phyloP scores from a whole-genome alignment of 1,140 invertebrate genomes.

The Tribolium madens region DNA sequence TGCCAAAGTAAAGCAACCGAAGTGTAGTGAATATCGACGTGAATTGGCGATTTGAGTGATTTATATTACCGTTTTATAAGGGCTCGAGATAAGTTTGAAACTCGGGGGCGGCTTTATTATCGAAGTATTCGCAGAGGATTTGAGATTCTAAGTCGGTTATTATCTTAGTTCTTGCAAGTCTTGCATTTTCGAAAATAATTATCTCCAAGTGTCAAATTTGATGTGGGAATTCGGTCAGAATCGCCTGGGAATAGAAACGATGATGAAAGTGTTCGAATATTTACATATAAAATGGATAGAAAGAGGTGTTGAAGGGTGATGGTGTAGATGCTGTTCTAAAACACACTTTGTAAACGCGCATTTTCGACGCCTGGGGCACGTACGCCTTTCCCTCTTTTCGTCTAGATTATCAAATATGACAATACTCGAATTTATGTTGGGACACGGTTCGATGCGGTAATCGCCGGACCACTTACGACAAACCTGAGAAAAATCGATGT shows the following conservation, averaged over 20 bases:
- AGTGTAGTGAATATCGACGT: constrained; percentile 33
- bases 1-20: constrained; percentile 25
- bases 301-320: constrained; percentile 26
- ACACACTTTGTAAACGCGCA: constrained; percentile 23
- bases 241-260: constrained; percentile 26
- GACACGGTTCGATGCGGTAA: constrained; percentile 34
- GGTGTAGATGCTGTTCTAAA: constrained; percentile 31
- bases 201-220: constrained; percentile 1
- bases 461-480: constrained; percentile 13
- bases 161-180: constrained; percentile 3
- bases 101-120: neutral
- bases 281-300: constrained; percentile 38
- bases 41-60: constrained; percentile 31
- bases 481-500: constrained; percentile 21
- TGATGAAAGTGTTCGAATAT: constrained; percentile 17
- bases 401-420: constrained; percentile 31
- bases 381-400: neutral
- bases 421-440: constrained; percentile 32
- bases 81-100: neutral
- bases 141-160: neutral
- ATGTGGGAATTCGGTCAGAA: constrained; percentile 31
- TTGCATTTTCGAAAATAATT: neutral
- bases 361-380: constrained; percentile 24
- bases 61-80: constrained; percentile 24
- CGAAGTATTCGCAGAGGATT: neutral